Percentiles rank a stretch among this genome's conserved stretches.
phyloP scores from a whole-genome alignment of 2,888 invertebrate species.

The Dione vanillae region DNA sequence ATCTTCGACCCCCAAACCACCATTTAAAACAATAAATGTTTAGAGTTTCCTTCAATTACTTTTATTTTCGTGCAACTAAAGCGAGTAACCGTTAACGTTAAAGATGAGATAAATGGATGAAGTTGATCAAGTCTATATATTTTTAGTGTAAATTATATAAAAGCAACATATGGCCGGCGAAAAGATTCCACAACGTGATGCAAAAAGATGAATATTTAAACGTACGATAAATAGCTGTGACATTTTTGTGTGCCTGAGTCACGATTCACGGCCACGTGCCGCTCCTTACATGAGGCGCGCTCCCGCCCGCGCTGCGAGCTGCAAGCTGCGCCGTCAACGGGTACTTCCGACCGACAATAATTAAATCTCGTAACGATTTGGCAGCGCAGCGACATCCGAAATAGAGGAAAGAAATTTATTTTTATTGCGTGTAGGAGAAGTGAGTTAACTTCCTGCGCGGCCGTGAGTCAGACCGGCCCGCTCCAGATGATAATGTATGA shows the following conservation, averaged over 20 bases:
- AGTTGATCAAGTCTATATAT: no score
- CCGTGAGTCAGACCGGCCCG: slow-evolving; percentile 43
- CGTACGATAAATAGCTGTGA: neutral
- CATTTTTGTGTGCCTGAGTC: slow-evolving; percentile 19
- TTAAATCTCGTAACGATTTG: slow-evolving; percentile 36
- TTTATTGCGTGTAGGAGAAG: slow-evolving; percentile 41
- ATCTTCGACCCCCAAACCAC: no score
- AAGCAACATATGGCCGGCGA: neutral
- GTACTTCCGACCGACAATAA: slow-evolving; percentile 40
- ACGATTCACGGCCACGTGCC: slow-evolving; percentile 5
- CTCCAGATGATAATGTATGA: slow-evolving; percentile 41
- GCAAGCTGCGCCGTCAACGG: slow-evolving; percentile 15
- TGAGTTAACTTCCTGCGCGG: slow-evolving; percentile 43
- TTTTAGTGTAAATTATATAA: neutral
- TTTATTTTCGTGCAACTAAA: no score
- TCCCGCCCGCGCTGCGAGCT: slow-evolving; percentile 27
- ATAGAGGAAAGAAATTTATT: slow-evolving; percentile 45
- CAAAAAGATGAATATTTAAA: neutral
- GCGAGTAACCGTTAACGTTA: no score
- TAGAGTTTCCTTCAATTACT: no score
- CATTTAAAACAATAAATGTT: no score
- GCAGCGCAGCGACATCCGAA: slow-evolving; percentile 41
- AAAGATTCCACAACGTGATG: neutral
- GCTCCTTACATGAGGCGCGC: neutral
- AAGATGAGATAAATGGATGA: no score